Percentiles rank a stretch among this genome's conserved stretches.
These are phyloP conservation scores for Brachionus plicatilis DNA, from an alignment of 1,140 invertebrate genomes.

Conservation along the genomic window DNA sequence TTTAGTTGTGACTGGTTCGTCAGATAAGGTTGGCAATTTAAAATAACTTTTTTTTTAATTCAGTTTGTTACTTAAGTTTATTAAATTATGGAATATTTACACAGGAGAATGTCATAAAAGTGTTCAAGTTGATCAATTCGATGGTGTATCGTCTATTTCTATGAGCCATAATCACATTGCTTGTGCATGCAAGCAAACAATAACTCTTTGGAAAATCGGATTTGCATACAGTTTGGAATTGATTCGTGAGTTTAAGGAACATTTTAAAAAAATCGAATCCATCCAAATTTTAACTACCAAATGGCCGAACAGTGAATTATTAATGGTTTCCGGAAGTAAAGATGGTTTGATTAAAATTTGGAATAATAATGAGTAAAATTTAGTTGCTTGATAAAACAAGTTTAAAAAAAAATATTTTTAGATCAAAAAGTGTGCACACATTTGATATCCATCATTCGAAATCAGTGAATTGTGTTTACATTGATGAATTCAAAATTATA, in stretches of 20 bases:
- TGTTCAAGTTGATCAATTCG: constrained; percentile 76
- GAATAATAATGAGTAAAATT: constrained; percentile 41
- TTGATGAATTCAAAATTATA: constrained; percentile 47
- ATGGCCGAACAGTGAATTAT: constrained; percentile 43
- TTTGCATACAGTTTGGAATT: constrained; percentile 43
- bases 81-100: constrained; percentile 97
- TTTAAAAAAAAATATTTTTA: background rate
- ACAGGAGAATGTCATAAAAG: constrained; percentile 94
- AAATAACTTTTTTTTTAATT: background rate
- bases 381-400: background rate
- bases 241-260: constrained; percentile 45
- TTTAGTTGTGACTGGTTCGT: constrained; percentile 48
- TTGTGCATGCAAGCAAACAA: constrained; percentile 45
- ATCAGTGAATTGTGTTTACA: constrained; percentile 46
- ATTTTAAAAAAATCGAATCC: constrained; percentile 48
- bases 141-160: constrained; percentile 75
- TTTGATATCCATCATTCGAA: constrained; percentile 45
- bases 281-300: constrained; percentile 45
- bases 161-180: constrained; percentile 89
- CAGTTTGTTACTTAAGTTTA: constrained; percentile 60
- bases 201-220: constrained; percentile 46
- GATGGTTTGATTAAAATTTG: constrained; percentile 50
- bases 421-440: constrained; percentile 46
- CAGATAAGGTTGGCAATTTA: constrained; percentile 46
- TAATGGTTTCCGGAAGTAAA: constrained; percentile 47